phyloP scores from a whole-genome alignment of 2,888 invertebrate genomes.

The Phalera bucephala region DNA sequence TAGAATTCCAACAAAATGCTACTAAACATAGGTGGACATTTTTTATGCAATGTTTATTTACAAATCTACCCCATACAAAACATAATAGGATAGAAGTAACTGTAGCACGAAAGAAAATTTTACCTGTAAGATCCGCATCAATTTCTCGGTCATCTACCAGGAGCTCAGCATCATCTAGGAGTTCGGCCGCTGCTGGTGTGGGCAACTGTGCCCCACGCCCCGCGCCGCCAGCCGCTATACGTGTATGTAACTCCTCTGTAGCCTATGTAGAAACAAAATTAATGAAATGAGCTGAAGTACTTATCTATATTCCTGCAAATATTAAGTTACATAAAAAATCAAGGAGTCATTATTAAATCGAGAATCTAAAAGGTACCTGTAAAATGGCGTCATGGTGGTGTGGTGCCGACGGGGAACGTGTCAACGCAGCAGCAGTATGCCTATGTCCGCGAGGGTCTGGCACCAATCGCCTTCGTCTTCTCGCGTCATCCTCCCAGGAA shows the following conservation, averaged over 20 bases:
- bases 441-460: conserved; percentile 97
- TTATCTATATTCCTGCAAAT: too few species aligned
- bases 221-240: conserved; percentile 86
- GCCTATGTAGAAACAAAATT: conserved; percentile 80
- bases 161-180: conserved; percentile 97
- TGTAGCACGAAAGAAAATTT: too few species aligned
- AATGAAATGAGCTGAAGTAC: too few species aligned
- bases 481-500: conserved; percentile 99
- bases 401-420: conserved; percentile 91
- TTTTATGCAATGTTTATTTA: too few species aligned
- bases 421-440: conserved; percentile 94
- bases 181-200: conserved; percentile 90
- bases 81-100: too few species aligned
- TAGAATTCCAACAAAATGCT: too few species aligned
- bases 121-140: conserved; percentile 93
- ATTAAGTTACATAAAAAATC: too few species aligned
- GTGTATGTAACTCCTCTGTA: conserved; percentile 96
- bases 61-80: too few species aligned
- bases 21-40: too few species aligned
- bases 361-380: conserved; percentile 87
- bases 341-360: too few species aligned
- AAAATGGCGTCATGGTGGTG: conserved; percentile 93
- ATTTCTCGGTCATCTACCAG: conserved; percentile 94
- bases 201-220: conserved; percentile 85
- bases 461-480: conserved; percentile 96